phyloP scores from a whole-genome alignment of 1,140 invertebrate genomes.

The Geopemphigus sp. region DNA sequence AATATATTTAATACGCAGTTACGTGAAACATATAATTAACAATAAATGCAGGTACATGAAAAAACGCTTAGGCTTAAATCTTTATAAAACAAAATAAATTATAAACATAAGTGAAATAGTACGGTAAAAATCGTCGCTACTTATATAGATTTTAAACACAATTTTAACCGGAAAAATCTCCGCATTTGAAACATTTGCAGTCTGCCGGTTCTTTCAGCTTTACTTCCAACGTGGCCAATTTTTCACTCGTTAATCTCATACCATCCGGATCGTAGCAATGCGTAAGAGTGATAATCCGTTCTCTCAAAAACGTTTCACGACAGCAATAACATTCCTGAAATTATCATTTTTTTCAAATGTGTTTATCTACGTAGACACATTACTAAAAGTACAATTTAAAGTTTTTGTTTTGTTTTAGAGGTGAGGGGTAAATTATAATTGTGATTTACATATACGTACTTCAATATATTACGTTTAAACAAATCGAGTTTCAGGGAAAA shows the following conservation, averaged over 20 bases:
- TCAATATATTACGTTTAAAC: no score
- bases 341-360: neutral
- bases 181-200: constrained; percentile 86
- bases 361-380: no score
- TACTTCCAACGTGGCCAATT: constrained; percentile 70
- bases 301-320: constrained; percentile 77
- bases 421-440: no score
- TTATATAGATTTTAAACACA: constrained; percentile 7
- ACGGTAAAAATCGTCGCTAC: neutral
- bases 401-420: no score
- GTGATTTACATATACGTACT: no score
- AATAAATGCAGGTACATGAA: constrained; percentile 9
- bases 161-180: constrained; percentile 55
- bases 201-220: constrained; percentile 80
- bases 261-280: constrained; percentile 88
- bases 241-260: constrained; percentile 64
- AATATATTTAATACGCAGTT: neutral
- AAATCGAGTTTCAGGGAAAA: no score
- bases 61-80: neutral
- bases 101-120: neutral
- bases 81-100: constrained; percentile 2
- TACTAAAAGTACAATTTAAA: no score
- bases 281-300: constrained; percentile 72
- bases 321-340: constrained; percentile 86
- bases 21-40: neutral